phyloP scores from a whole-genome alignment of 2,888 invertebrate species.

The Cyclophora punctaria region DNA sequence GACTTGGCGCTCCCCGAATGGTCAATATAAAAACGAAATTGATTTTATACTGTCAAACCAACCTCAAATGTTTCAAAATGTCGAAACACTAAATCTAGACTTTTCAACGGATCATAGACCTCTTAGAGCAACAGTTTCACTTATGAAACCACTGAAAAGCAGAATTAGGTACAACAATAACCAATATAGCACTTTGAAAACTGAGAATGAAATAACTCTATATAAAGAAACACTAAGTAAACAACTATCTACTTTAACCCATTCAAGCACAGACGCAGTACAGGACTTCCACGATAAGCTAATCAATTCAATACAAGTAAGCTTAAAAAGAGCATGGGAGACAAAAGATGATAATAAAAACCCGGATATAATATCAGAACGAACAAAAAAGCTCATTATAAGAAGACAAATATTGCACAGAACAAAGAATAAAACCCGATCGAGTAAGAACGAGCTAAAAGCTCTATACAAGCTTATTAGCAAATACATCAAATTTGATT shows the following conservation, averaged over 20 bases:
- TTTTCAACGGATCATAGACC: slow-evolving; percentile 7
- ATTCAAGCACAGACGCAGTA: too few species aligned
- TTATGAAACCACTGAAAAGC: not conserved
- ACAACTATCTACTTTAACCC: too few species aligned
- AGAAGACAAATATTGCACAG: slow-evolving; percentile 1
- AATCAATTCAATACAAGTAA: not conserved
- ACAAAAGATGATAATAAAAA: not conserved
- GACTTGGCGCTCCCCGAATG: slow-evolving; percentile 13
- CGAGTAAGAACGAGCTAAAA: slow-evolving; percentile 1
- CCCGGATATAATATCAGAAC: not conserved
- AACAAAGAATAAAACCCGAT: slow-evolving; percentile 1
- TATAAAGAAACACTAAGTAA: too few species aligned
- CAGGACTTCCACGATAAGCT: too few species aligned
- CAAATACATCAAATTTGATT: slow-evolving; percentile 5
- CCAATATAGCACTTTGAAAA: not conserved
- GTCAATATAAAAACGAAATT: slow-evolving; percentile 10
- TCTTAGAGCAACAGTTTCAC: slow-evolving; percentile 1
- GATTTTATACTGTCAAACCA: slow-evolving; percentile 11
- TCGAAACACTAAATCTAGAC: slow-evolving; percentile 4
- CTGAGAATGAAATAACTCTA: not conserved
- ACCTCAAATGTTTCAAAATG: slow-evolving; percentile 2
- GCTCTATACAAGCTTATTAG: not conserved
- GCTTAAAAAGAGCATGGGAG: not conserved
- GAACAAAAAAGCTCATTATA: slow-evolving; percentile 1
- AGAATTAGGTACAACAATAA: not conserved